These are phyloP conservation scores for Brachionus plicatilis DNA, from an alignment of 1,140 invertebrate species.

Conservation along the genomic window DNA sequence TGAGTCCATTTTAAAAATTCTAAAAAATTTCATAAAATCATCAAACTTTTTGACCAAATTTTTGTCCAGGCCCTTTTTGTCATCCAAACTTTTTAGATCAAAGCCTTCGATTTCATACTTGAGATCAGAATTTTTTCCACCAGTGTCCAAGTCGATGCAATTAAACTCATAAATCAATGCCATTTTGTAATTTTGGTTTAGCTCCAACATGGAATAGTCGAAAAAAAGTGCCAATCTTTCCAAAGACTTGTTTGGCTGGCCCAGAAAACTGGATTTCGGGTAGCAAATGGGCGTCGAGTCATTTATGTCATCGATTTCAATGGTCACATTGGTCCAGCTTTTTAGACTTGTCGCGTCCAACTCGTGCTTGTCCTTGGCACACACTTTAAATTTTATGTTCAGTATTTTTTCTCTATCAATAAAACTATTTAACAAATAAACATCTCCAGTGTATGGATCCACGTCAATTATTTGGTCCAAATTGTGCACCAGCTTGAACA, in stretches of 20 bases:
- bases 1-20: not conserved
- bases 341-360: not conserved
- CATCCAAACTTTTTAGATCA: not conserved
- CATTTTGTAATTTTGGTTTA: not conserved
- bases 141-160: not conserved
- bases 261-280: not conserved
- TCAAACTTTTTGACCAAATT: not conserved
- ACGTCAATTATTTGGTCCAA: not conserved
- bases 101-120: not conserved
- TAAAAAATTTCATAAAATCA: not conserved
- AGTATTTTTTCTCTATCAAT: conserved; percentile 4
- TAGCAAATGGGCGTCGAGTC: not conserved
- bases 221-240: not conserved
- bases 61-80: not conserved
- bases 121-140: not conserved
- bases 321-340: not conserved
- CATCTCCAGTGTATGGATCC: not conserved
- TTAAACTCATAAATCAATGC: not conserved
- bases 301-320: conserved; percentile 12
- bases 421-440: not conserved
- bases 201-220: not conserved
- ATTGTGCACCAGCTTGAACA: not conserved
- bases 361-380: not conserved
- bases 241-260: not conserved
- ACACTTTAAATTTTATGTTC: not conserved